These are phyloP conservation scores for Cygnus atratus DNA, from an alignment of 2,113 vertebrate genomes.

Conservation along the genomic window DNA sequence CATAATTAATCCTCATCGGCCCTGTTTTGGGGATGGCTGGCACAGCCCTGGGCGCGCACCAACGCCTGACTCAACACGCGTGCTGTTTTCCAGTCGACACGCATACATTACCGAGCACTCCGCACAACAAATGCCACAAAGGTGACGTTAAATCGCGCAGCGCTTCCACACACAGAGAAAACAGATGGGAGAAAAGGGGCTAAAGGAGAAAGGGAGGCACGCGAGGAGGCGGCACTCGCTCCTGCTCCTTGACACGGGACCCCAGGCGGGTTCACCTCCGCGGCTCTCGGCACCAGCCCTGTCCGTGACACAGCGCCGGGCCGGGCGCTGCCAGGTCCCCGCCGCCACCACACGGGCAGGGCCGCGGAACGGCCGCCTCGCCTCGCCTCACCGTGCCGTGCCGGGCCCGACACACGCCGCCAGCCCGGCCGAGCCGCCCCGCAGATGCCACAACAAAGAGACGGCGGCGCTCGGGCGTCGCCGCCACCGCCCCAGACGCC, in stretches of 20 bases:
- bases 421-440: not conserved
- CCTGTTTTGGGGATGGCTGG: not conserved
- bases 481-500: too few species aligned
- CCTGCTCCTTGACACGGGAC: too few species aligned
- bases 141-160: conserved; percentile 6
- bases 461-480: not conserved
- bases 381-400: too few species aligned
- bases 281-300: not conserved
- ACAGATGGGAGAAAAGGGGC: rapidly evolving
- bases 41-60: not conserved
- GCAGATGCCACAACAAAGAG: not conserved
- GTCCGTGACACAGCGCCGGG: not conserved
- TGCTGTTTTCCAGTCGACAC: not conserved
- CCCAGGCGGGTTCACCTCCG: too few species aligned
- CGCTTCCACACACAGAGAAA: not conserved
- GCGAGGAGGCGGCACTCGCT: not conserved
- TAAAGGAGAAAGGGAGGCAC: rapidly evolving
- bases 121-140: not conserved
- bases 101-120: not conserved
- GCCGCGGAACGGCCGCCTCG: too few species aligned
- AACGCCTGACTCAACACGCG: not conserved
- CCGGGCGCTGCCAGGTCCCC: too few species aligned
- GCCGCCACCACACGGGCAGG: not conserved
- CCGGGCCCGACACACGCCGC: not conserved
- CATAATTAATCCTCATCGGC: not conserved